Evolutionary conservation across 2,113 vertebrate species (phyloP).

Genomic region (Syrrhaptes paradoxus): DNA sequence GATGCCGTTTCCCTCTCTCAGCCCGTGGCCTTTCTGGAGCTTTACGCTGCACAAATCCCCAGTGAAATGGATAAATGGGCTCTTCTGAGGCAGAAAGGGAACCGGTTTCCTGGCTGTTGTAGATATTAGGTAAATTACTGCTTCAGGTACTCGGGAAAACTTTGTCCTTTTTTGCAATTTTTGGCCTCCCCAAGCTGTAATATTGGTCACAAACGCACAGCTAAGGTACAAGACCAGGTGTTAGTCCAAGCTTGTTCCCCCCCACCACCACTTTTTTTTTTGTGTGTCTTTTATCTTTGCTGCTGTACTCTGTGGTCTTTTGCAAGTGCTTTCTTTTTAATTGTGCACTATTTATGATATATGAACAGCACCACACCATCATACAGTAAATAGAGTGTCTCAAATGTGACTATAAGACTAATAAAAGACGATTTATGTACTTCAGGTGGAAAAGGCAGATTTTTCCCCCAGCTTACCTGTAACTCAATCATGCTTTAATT

Average conservation of each 20-base stretch:
- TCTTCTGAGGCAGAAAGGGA: background rate
- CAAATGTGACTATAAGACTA: background rate
- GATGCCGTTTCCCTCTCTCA: constrained; percentile 61
- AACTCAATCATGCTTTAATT: background rate
- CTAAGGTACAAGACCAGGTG: constrained; percentile 1
- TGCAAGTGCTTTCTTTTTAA: background rate
- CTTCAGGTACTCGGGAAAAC: constrained; percentile 26
- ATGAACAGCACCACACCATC: background rate
- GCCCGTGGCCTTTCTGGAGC: constrained; percentile 56
- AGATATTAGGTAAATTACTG: background rate
- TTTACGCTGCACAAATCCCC: constrained; percentile 34
- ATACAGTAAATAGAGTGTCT: background rate
- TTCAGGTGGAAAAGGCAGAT: background rate
- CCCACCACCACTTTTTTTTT: background rate
- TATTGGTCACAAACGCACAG: background rate
- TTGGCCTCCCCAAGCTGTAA: background rate
- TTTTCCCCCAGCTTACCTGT: background rate
- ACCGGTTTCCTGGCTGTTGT: background rate
- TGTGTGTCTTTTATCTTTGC: background rate
- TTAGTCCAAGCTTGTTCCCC: background rate
- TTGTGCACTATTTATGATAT: background rate
- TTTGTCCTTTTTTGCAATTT: background rate
- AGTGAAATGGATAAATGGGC: constrained; percentile 47
- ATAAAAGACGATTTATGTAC: background rate
- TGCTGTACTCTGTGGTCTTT: background rate